A percentile compares a stretch with the other conserved stretches of the same genome.
phyloP scores from a whole-genome alignment of 2,888 invertebrate genomes.

The Marronus borbonicus region DNA sequence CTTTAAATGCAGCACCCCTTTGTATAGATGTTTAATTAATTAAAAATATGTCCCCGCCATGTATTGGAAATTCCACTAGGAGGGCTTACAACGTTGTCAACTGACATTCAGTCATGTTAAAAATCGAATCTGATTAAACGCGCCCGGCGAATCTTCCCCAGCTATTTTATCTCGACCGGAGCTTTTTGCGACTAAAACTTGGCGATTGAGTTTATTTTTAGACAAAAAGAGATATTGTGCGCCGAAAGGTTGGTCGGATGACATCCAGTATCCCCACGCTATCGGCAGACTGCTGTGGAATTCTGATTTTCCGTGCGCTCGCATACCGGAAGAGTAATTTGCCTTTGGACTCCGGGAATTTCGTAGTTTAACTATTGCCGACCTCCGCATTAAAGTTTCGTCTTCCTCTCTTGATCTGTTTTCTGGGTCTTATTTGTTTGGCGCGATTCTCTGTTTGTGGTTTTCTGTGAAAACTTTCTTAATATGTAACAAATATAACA shows the following conservation, averaged over 20 bases:
- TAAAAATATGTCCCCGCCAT: constrained; percentile 30
- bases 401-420: constrained; percentile 35
- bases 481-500: constrained; percentile 28
- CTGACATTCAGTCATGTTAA: constrained; percentile 36
- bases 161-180: neutral
- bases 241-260: constrained; percentile 27
- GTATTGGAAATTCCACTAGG: constrained; percentile 23
- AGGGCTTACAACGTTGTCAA: constrained; percentile 33
- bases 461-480: constrained; percentile 3
- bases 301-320: constrained; percentile 44
- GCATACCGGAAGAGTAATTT: constrained; percentile 47
- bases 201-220: constrained; percentile 45
- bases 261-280: constrained; percentile 27
- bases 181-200: constrained; percentile 42
- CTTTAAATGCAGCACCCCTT: neutral
- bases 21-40: constrained; percentile 27
- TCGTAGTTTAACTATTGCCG: constrained; percentile 45
- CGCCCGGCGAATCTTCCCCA: constrained; percentile 28
- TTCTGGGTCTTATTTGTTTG: constrained; percentile 24
- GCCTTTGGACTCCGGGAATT: constrained; percentile 40
- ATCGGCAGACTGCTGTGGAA: constrained; percentile 26
- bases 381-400: constrained; percentile 43
- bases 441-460: neutral
- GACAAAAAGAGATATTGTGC: constrained; percentile 44
- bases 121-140: constrained; percentile 46